phyloP scores from a whole-genome alignment of 2,797 vertebrate genomes.

The Rousettus madagascariensis region DNA sequence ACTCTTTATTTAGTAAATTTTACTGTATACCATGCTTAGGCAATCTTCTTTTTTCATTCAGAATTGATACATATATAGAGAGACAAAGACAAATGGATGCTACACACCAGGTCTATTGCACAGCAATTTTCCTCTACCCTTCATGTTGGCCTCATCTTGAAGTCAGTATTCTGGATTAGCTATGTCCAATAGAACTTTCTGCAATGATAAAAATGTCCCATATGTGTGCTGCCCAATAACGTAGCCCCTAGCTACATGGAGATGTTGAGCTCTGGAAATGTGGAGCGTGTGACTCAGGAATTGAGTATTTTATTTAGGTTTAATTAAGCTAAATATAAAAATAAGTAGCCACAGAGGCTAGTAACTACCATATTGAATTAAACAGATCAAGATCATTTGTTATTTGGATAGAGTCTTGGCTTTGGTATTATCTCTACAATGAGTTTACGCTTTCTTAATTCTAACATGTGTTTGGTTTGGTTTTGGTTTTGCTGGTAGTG shows the following conservation, averaged over 20 bases:
- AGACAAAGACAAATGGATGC: neutral
- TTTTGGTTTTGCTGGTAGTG: neutral
- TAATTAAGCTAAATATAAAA: neutral
- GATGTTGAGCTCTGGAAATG: neutral
- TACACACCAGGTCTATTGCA: rapidly evolving
- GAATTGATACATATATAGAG: neutral
- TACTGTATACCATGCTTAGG: neutral
- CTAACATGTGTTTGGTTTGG: neutral
- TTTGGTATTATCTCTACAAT: neutral
- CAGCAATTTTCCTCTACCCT: no score
- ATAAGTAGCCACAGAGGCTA: neutral
- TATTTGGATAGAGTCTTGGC: neutral
- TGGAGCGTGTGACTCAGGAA: neutral
- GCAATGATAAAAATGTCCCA: neutral
- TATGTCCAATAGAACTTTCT: neutral
- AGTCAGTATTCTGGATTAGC: neutral
- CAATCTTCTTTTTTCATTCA: neutral
- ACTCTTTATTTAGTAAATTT: neutral
- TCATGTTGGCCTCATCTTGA: neutral
- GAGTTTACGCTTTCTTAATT: neutral
- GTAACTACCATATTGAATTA: neutral
- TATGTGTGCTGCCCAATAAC: neutral
- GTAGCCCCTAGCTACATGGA: neutral
- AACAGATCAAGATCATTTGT: neutral
- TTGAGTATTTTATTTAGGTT: neutral